Conservation (phyloP, 2,797 vertebrate genomes). For the Manis javanica region DNA sequence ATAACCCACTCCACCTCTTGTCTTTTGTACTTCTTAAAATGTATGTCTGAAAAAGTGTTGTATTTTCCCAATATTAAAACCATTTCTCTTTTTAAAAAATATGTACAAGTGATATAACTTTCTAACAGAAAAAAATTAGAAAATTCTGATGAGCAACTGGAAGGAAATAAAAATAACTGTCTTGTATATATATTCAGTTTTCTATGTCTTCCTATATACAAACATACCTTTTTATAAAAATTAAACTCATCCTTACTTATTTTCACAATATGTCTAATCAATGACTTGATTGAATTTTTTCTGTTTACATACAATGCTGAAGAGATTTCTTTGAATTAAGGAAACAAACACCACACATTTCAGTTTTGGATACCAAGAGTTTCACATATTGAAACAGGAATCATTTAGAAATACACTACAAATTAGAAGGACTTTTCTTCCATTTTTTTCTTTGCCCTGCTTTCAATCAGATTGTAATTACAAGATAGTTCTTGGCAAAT, state of each 20-base stretch:
- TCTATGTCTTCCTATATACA: neutral
- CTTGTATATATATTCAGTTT: neutral
- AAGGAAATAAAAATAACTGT: conserved; percentile 32
- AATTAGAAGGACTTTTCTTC: neutral
- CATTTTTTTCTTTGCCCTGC: neutral
- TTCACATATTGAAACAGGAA: conserved; percentile 48
- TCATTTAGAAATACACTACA: conserved; percentile 14
- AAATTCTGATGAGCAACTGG: conserved; percentile 28
- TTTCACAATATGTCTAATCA: conserved; percentile 36
- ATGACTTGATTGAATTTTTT: neutral
- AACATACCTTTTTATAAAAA: conserved; percentile 25
- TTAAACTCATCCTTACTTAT: conserved; percentile 4
- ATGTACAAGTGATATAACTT: neutral
- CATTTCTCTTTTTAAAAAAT: neutral
- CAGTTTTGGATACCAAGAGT: neutral
- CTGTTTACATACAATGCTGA: neutral
- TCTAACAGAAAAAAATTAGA: conserved; percentile 18
- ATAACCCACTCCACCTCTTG: neutral
- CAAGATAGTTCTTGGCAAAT: conserved; percentile 25
- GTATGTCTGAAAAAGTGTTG: neutral
- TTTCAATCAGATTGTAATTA: conserved; percentile 43
- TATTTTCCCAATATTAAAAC: neutral
- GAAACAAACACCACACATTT: conserved; percentile 30
- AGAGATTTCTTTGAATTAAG: conserved; percentile 50
- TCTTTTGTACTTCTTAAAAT: neutral